Base-by-base conservation (phyloP, 2,888 invertebrate species). In the Andrena bicolor region DNA sequence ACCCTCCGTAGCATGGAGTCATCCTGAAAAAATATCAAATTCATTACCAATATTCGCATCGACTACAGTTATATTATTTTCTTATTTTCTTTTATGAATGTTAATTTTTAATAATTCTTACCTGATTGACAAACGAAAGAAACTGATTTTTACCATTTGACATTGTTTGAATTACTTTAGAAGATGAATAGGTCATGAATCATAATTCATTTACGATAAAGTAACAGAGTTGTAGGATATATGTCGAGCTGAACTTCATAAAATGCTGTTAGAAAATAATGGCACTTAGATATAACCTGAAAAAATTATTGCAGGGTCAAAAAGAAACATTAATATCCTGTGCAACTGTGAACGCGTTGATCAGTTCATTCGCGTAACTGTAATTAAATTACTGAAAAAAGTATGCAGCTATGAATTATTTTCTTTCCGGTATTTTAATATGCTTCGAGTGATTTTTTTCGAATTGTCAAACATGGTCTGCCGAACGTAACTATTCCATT, bases 1-100 rank as follows among this genome's bases (percentile, higher is more conserved):
- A 84, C 70, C 6, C 77, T 32, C 56, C 83, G 75, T 32, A 90
- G 26, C 32, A 71, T 75, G 4, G 82, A 82, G 58, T 87, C 80
- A 60, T 85, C 83, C 83, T 88, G 23, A 76, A 41, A 16, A 71
- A 73, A 51, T 26, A 3, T 71, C 30, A 65, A 70, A 70, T 16
- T 20, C 4, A 10, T 49, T 49, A 60, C 2, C 2, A 51, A n/a
- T 23, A 23, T 51, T 41, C 23, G 10, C 1, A 51, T 49, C 13
- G 1, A 61, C 30, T 48, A 30, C 10, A 23, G 26, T 56, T 13
- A 53, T 41, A 30, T 58, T 20, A 20, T 13, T 2, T 10, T 58
- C 30, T 30, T 30, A 16, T 28, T 60, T n/a, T n/a, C n/a, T 41
- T 30, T 53, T 8, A 53, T 1, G 16, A 16, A 41, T 53, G 48